Evolutionary conservation across 2,113 vertebrate species (phyloP), one percentile per base, ranked within the genome.

Genomic region (Paradoxurus hermaphroditus): DNA sequence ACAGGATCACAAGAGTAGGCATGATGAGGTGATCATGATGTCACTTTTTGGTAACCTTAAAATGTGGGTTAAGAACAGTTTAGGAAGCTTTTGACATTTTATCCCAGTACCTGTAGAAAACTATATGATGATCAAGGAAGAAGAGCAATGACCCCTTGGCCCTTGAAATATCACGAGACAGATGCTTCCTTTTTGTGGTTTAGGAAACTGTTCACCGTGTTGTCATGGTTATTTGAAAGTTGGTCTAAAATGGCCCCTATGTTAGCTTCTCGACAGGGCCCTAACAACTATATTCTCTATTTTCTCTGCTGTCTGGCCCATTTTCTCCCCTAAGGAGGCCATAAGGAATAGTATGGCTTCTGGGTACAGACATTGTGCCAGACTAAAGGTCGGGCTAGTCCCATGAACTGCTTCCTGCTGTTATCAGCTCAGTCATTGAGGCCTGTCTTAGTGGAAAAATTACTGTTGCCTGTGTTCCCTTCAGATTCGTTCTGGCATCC

Each of bases 141-240:
- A 73, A 67, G 6, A 34, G 51, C 34, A 14, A 79, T 3, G 27
- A 51, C 21, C n/a, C 56, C 27, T 2, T 21, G n/a, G 29, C 12
- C 36, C 23, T 84, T 8, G n/a, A 94, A 81, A 68, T 19, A 65
- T 62, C 53, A 13, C 21, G 29, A 90, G 53, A 65, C 9, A 13
- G 51, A 90, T 0, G 21, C 16, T 68, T 68, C 7, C 19, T 15
- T 72, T 39, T 34, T n/a, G 46, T 87, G 46, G 16, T 49, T 97
- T 59, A 77, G 68, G 65, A 85, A 75, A 53, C 2, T 59, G 34
- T 23, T 73, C 19, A 78, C 18, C 25, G 11, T 79, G 72, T 82
- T 87, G 85, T 62, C 63, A 72, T 25, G 39, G 81, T 89, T 53
- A 94, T 4, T 4, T 72, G 46, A 91, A 85, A 91, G 13, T 44